A percentile compares a stretch with the other conserved stretches of the same genome.
These are phyloP conservation scores for Pantherophis vulpinus DNA, from an alignment of 2,797 vertebrate species.

Conservation along the genomic window DNA sequence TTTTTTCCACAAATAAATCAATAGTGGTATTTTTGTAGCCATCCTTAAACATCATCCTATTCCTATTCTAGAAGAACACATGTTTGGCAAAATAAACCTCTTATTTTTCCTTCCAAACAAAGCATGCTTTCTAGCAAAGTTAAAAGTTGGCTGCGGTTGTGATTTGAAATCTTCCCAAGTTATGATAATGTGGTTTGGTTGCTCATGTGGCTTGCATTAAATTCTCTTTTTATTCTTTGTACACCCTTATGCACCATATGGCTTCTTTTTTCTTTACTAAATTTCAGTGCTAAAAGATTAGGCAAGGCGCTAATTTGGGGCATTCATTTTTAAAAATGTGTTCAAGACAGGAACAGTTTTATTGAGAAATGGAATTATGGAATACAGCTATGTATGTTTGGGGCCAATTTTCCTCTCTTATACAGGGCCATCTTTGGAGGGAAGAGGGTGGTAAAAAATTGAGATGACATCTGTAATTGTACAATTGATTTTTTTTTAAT, in stretches of 20 bases:
- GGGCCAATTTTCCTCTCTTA: not conserved
- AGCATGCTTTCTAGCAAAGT: not conserved
- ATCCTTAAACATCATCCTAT: not conserved
- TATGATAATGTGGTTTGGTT: conserved; percentile 8
- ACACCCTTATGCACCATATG: conserved; percentile 11
- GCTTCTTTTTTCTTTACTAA: conserved; percentile 35
- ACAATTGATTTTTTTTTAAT: not conserved
- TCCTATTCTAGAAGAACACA: not conserved
- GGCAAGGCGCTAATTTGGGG: not conserved
- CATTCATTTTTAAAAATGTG: not conserved
- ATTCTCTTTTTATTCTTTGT: conserved; percentile 14
- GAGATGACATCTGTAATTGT: not conserved
- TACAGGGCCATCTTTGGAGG: not conserved
- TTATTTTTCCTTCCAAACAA: not conserved
- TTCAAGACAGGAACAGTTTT: conserved; percentile 24
- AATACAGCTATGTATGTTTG: not conserved
- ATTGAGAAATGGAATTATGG: not conserved
- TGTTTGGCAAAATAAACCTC: not conserved
- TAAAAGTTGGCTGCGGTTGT: not conserved
- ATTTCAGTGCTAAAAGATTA: conserved; percentile 11
- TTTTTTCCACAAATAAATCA: not conserved
- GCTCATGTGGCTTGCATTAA: conserved; percentile 1
- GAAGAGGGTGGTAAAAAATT: not conserved
- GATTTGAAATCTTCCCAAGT: not conserved
- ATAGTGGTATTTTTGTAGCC: not conserved